Evolutionary conservation across 2,888 invertebrate genomes (phyloP).

Genomic region (Choreutis nemorana): DNA sequence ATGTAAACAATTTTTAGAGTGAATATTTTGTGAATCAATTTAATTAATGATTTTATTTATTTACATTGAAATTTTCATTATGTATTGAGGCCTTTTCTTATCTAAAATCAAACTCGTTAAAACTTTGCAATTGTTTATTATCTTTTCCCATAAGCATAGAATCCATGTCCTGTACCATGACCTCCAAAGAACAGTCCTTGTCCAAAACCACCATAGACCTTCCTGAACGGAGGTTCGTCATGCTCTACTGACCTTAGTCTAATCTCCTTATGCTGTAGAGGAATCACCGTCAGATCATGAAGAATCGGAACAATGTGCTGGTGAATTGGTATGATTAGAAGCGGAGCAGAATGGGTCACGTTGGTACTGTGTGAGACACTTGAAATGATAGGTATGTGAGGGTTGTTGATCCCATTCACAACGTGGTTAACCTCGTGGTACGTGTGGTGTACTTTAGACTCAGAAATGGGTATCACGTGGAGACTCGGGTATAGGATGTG

Average conservation of each 20-base stretch:
- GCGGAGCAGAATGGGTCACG: conserved; percentile 23
- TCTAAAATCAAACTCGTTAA: too few relatives aligned
- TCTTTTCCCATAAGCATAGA: conserved; percentile 38
- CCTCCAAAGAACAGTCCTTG: conserved; percentile 44
- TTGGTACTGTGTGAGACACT: conserved; percentile 27
- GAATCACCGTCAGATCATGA: conserved; percentile 49
- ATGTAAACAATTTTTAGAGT: too few relatives aligned
- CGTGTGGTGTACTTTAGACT: conserved; percentile 26
- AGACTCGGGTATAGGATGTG: conserved; percentile 27
- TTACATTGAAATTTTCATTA: too few relatives aligned
- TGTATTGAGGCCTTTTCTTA: too few relatives aligned
- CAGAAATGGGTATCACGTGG: conserved; percentile 40
- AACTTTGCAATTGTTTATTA: background rate
- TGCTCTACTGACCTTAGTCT: conserved; percentile 21
- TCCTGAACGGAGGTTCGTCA: conserved; percentile 25
- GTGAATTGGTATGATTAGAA: conserved; percentile 26
- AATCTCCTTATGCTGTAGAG: too few relatives aligned
- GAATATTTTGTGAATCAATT: too few relatives aligned
- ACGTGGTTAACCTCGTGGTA: conserved; percentile 22
- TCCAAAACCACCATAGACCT: conserved; percentile 46
- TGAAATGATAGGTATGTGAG: conserved; percentile 24
- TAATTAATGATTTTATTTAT: too few relatives aligned
- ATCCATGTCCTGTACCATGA: conserved; percentile 51
- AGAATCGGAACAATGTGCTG: conserved; percentile 29
- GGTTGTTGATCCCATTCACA: conserved; percentile 21